Base-by-base conservation (phyloP, 2,113 vertebrate genomes). In the Anoplopoma fimbria region DNA sequence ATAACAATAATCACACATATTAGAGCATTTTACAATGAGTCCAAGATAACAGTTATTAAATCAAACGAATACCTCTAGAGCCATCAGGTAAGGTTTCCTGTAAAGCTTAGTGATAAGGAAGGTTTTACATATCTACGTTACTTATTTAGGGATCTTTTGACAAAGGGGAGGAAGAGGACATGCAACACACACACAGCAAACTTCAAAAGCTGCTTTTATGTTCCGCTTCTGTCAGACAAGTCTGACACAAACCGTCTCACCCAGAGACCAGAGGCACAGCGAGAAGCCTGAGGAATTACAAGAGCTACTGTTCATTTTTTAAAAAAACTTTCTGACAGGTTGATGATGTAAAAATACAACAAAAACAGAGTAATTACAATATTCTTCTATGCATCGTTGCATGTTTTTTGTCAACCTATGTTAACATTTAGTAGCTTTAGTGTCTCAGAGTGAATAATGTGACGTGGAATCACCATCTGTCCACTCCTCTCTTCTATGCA, bases 401-500 rank as follows among this genome's bases (percentile, higher is more conserved):
- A 19, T 10, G n/a, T 9, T 49, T 55, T 75, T 61, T 75, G 79
- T 67, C 55, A 82, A 64, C 65, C 47, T 31, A 29, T 69, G 68
- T 33, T 75, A 68, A 65, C 70, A 36, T 69, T 45, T 19, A 79
- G 79, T 83, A 51, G 49, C 72, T 82, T 49, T 60, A 65, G 84
- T 77, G 77, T 85, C 55, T 85, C 73, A 68, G 69, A 71, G 72
- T 91, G 85, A 92, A 84, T 90, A 79, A 89, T 89, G 81, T 60
- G 79, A 89, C 53, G 49, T 84, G 89, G 86, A 89, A 85, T 71
- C 61, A 65, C 90, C 92, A 91, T 94, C 91, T 94, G 92, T 88
- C 80, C 77, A 72, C 67, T 67, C 67, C 75, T 75, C 45, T 15
- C 69, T 63, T 79, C 87, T 69, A 49, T 77, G 70, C 83, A 82